Conservation (phyloP, 2,797 vertebrate species). For the Diceros bicornis region DNA sequence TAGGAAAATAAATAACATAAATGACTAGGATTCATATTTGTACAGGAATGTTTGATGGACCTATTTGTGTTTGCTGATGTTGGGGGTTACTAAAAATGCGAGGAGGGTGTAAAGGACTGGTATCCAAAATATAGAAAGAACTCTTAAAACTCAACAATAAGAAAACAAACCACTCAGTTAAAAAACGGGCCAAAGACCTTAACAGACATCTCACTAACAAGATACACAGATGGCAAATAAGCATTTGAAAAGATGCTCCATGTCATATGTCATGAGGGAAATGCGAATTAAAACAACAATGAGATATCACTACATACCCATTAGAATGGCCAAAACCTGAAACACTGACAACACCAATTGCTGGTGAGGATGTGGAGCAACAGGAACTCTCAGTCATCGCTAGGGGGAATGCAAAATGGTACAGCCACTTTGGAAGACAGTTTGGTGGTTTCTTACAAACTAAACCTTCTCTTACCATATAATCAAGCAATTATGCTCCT, state of each 20-base stretch:
- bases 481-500: neutral
- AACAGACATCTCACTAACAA: neutral
- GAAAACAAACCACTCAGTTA: neutral
- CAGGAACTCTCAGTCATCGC: neutral
- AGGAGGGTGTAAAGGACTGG: neutral
- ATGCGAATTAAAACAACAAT: slow-evolving; percentile 9
- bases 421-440: neutral
- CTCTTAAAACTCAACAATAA: neutral
- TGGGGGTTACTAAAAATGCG: neutral
- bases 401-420: neutral
- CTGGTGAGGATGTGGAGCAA: neutral
- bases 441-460: slow-evolving; percentile 50
- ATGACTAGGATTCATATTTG: neutral
- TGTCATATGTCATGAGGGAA: neutral
- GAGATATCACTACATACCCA: neutral
- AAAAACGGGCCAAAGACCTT: neutral
- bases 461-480: neutral
- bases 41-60: neutral
- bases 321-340: neutral
- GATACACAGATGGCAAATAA: neutral
- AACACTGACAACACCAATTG: neutral
- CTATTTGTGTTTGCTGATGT: slow-evolving; percentile 43
- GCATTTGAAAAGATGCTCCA: neutral
- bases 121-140: neutral
- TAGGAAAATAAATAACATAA: neutral